Percentiles rank a stretch among this genome's conserved stretches.
Evolutionary conservation across 2,113 vertebrate species (phyloP).

Genomic region (Gobiocypris rarus): DNA sequence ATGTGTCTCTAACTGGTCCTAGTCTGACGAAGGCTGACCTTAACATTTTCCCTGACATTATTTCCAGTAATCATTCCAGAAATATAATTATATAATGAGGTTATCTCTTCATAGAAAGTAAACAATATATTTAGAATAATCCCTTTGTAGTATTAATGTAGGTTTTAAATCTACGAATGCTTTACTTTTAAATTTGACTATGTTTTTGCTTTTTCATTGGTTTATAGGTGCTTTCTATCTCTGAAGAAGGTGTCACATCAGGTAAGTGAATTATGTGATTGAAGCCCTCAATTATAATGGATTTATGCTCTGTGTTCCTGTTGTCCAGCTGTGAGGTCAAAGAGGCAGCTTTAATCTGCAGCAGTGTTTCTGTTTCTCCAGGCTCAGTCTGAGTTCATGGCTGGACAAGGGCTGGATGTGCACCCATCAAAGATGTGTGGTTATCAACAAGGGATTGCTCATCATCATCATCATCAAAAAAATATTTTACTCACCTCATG

Average conservation of each 20-base stretch:
- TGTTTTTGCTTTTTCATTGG: not conserved
- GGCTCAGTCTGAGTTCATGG: not conserved
- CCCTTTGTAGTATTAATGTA: not conserved
- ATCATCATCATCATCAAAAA: too few species aligned
- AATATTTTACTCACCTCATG: too few species aligned
- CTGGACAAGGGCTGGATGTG: not conserved
- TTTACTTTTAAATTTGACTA: not conserved
- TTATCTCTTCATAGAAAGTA: too few species aligned
- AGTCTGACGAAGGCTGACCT: too few species aligned
- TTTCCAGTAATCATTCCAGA: too few species aligned
- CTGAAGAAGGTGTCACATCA: constrained; percentile 13
- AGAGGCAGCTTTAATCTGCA: constrained; percentile 33
- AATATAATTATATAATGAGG: not conserved
- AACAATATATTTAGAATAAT: not conserved
- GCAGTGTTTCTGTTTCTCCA: not conserved
- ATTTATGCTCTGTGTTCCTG: constrained; percentile 23
- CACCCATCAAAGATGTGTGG: not conserved
- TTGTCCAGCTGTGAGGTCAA: constrained; percentile 49
- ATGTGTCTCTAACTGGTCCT: too few species aligned
- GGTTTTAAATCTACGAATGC: not conserved
- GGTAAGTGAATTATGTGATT: constrained; percentile 36
- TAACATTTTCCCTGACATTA: too few species aligned
- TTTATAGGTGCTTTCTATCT: not conserved
- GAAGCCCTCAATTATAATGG: constrained; percentile 25
- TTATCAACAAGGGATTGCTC: not conserved